Percentiles rank a stretch among this genome's conserved stretches.
Conservation (phyloP, 2,113 vertebrate species). For the Enhydra lutris region DNA sequence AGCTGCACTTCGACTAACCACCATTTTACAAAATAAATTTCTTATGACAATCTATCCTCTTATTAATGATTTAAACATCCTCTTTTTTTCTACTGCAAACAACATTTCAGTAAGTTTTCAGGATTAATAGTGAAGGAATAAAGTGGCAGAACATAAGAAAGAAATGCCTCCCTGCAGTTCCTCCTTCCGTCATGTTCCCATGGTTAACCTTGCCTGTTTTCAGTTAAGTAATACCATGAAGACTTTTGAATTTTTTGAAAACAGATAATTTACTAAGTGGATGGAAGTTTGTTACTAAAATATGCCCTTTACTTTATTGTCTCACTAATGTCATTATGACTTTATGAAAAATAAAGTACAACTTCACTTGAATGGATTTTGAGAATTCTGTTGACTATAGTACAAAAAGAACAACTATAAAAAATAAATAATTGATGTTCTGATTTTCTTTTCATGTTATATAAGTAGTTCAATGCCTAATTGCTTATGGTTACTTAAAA, state of each 20-base stretch:
- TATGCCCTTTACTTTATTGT: background rate
- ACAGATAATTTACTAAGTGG: background rate
- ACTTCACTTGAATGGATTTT: background rate
- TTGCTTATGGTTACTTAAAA: background rate
- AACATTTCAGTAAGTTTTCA: background rate
- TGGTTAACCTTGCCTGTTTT: background rate
- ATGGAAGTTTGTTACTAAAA: background rate
- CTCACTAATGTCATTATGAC: background rate
- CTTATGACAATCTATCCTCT: background rate
- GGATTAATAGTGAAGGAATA: background rate
- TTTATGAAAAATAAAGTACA: background rate
- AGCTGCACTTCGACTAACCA: background rate
- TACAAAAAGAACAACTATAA: background rate
- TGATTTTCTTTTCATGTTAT: slow-evolving; percentile 12
- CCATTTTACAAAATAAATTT: background rate
- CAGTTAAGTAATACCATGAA: background rate
- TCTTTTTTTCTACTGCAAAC: background rate
- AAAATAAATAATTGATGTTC: background rate
- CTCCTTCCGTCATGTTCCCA: background rate
- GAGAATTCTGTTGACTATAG: background rate
- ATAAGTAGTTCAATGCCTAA: background rate
- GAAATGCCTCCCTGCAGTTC: background rate
- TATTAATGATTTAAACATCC: background rate
- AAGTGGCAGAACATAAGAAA: background rate
- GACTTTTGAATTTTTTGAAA: background rate